These are phyloP conservation scores for Dexiosoma caninum DNA, from an alignment of 2,888 invertebrate species.

Conservation along the genomic window DNA sequence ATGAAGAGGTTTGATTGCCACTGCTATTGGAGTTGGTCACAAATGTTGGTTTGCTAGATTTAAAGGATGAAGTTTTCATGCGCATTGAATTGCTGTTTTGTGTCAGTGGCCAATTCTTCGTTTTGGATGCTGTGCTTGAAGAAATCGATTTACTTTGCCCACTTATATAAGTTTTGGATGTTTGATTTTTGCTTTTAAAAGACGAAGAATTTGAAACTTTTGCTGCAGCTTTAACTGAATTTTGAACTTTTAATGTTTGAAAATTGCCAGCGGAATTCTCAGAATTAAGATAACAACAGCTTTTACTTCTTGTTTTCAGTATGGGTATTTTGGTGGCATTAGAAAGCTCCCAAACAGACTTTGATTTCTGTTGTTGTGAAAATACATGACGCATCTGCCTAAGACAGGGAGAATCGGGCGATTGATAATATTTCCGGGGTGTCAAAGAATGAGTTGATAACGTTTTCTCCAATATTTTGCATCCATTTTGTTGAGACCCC, in stretches of 20 bases:
- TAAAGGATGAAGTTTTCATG: background rate
- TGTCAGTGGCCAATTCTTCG: background rate
- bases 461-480: constrained; percentile 80
- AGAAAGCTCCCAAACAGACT: constrained; percentile 77
- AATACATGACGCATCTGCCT: constrained; percentile 65
- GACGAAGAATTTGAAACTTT: background rate
- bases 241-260: background rate
- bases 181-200: background rate
- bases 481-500: constrained; percentile 51
- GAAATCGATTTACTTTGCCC: background rate
- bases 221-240: background rate
- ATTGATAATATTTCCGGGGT: constrained; percentile 73
- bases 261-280: background rate
- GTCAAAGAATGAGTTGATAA: constrained; percentile 84
- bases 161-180: background rate
- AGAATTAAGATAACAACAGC: constrained; percentile 68
- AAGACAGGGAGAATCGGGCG: constrained; percentile 64
- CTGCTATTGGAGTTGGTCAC: background rate
- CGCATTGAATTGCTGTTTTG: background rate
- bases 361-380: constrained; percentile 65
- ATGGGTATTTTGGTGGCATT: constrained; percentile 81
- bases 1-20: too few relatives aligned
- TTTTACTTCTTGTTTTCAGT: constrained; percentile 72
- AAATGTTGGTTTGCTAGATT: background rate
- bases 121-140: background rate